Evolutionary conservation across 2,113 vertebrate genomes (phyloP).

Genomic region (Pipra filicauda): DNA sequence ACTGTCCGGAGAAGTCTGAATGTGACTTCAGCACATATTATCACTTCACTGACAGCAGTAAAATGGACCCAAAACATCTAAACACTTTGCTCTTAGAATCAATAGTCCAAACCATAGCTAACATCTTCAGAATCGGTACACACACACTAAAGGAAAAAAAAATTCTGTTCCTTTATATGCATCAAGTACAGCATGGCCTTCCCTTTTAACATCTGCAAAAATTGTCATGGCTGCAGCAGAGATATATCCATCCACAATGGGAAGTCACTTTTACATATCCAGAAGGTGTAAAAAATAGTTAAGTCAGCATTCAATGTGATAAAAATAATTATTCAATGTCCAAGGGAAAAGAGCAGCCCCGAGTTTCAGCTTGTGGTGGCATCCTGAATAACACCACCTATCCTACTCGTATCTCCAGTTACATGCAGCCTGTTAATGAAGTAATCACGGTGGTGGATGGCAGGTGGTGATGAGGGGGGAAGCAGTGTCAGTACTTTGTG

Average conservation of each 20-base stretch:
- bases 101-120: neutral
- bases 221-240: neutral
- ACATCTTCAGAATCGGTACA: neutral
- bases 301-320: neutral
- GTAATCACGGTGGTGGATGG: neutral
- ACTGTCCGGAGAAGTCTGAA: neutral
- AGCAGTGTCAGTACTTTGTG: neutral
- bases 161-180: neutral
- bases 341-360: neutral
- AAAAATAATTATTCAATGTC: neutral
- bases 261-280: neutral
- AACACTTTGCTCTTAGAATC: neutral
- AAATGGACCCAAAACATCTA: neutral
- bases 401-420: neutral
- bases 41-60: neutral
- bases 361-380: neutral
- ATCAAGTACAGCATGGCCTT: neutral
- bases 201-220: neutral
- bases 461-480: neutral
- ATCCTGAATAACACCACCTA: neutral
- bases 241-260: neutral
- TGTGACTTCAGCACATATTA: neutral
- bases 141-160: neutral
- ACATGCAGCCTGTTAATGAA: neutral
- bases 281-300: neutral